A percentile compares a stretch with the other conserved stretches of the same genome.
Conservation (phyloP, 2,113 vertebrate genomes). For the Willisornis vidua region DNA sequence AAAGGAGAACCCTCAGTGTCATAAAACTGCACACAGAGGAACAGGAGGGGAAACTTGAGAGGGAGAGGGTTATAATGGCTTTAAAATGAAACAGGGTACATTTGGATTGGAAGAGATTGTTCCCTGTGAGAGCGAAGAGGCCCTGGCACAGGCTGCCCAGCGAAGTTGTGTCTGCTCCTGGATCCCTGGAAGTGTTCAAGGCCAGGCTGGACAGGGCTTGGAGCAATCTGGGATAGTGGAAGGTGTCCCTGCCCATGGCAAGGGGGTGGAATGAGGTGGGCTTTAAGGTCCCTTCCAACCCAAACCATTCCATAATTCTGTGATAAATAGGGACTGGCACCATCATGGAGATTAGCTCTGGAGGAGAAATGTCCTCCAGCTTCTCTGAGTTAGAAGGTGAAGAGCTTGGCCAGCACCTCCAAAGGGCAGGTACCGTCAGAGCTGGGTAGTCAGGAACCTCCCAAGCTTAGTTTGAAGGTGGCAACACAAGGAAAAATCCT, state of each 20-base stretch:
- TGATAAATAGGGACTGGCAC: neutral
- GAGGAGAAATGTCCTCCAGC: neutral
- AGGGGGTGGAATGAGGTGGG: accelerated
- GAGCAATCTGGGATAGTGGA: accelerated
- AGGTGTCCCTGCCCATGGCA: neutral
- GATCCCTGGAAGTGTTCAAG: neutral
- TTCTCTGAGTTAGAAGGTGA: neutral
- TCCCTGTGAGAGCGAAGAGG: neutral
- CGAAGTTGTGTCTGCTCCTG: neutral
- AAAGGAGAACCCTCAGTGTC: slow-evolving; percentile 7
- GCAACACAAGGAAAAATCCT: neutral
- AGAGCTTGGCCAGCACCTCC: neutral
- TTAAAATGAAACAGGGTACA: neutral
- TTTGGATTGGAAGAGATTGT: neutral
- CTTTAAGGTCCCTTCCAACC: neutral
- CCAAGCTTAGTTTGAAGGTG: neutral
- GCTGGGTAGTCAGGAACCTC: neutral
- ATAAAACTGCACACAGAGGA: neutral
- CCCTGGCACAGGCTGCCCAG: neutral
- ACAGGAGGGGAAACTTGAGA: neutral
- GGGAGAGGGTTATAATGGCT: neutral
- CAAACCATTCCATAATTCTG: neutral
- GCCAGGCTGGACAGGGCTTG: neutral
- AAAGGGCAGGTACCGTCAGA: neutral
- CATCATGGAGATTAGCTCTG: neutral